These are phyloP conservation scores for Neoniphon sammara DNA, from an alignment of 2,797 vertebrate genomes.

Conservation along the genomic window DNA sequence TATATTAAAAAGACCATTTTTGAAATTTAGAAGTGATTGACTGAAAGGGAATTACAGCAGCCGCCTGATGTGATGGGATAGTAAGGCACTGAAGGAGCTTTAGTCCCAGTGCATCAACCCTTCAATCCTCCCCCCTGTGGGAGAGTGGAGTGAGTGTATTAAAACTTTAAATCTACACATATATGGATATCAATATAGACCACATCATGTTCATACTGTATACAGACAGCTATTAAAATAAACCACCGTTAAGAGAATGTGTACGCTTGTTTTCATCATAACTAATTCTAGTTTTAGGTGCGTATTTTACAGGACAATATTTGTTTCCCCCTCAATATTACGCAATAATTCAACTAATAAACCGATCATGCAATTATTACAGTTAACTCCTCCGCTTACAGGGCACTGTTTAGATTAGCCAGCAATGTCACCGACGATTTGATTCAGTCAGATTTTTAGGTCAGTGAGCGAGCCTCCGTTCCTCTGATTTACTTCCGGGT, in stretches of 20 bases:
- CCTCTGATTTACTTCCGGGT: conserved; percentile 70
- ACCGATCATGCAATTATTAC: no score
- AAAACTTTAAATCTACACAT: conserved; percentile 58
- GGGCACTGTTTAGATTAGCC: no score
- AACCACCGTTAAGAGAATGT: conserved; percentile 73
- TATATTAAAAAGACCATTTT: conserved; percentile 76
- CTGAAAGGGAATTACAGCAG: conserved; percentile 24
- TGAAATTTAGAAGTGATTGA: conserved; percentile 41
- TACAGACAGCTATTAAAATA: conserved; percentile 77
- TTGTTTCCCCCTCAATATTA: no score
- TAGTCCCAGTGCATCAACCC: conserved; percentile 55
- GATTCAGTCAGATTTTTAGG: neutral
- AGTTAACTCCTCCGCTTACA: no score
- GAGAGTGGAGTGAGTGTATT: conserved; percentile 39
- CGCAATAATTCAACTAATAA: no score
- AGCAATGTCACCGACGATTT: no score
- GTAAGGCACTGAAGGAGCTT: conserved; percentile 31
- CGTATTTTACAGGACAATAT: no score
- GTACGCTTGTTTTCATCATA: conserved; percentile 37
- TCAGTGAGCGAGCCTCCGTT: neutral
- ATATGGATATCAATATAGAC: conserved; percentile 70
- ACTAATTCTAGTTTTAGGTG: no score
- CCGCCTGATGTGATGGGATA: neutral
- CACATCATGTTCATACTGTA: conserved; percentile 80
- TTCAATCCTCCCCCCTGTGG: conserved; percentile 30